phyloP scores from a whole-genome alignment of 2,113 vertebrate genomes.

The Leuciscus idus region DNA sequence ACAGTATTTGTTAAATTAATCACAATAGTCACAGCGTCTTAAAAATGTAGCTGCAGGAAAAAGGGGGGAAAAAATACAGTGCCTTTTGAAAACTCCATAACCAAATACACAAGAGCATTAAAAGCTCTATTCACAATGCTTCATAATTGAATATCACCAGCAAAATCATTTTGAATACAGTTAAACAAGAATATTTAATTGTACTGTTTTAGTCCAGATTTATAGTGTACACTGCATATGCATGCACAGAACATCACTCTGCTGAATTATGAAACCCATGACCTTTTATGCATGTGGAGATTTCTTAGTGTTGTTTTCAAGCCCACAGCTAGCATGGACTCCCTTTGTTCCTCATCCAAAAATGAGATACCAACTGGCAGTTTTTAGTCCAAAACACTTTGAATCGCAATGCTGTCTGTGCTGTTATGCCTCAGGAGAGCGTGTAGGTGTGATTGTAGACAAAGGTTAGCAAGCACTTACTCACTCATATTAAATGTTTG shows the following conservation, averaged over 20 bases:
- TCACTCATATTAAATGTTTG: conserved; percentile 64
- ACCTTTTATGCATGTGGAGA: background rate
- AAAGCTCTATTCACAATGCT: background rate
- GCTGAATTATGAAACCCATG: background rate
- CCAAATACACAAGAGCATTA: background rate
- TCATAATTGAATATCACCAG: background rate
- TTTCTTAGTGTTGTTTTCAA: background rate
- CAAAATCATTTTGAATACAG: background rate
- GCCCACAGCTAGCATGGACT: background rate
- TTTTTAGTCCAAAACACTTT: conserved; percentile 35
- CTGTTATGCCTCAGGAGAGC: conserved; percentile 39
- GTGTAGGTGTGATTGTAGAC: conserved; percentile 65
- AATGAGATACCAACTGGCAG: background rate
- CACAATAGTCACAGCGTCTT: background rate
- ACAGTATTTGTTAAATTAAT: background rate
- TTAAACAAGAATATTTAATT: background rate
- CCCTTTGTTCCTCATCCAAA: background rate
- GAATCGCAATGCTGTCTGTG: background rate
- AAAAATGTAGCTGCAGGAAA: background rate
- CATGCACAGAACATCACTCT: background rate
- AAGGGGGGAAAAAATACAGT: background rate
- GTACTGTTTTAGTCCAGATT: background rate
- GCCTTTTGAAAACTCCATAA: background rate
- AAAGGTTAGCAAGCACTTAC: conserved; percentile 61
- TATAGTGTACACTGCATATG: background rate